A percentile compares a stretch with the other conserved stretches of the same genome.
Evolutionary conservation across 2,113 vertebrate genomes (phyloP).

Genomic region (Paracanthobrama guichenoti): DNA sequence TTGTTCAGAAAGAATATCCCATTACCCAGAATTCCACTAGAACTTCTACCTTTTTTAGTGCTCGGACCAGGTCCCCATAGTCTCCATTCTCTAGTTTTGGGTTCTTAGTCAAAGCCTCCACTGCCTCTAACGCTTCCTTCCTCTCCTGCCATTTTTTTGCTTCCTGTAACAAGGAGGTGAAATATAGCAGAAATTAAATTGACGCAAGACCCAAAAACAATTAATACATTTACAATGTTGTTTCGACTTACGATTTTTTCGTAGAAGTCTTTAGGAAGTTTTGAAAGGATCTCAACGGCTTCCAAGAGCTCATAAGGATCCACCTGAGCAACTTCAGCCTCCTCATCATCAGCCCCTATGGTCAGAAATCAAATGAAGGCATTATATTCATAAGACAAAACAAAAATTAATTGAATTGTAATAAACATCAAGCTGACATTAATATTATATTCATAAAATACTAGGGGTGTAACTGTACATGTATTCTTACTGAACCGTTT

Average conservation of each 20-base stretch:
- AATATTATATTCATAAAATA: too few species aligned
- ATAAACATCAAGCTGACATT: too few species aligned
- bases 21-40: not conserved
- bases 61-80: conserved; percentile 92
- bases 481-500: too few species aligned
- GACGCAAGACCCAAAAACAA: not conserved
- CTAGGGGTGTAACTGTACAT: too few species aligned
- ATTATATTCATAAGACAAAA: too few species aligned
- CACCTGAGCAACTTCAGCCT: conserved; percentile 77
- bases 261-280: conserved; percentile 98
- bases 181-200: not conserved
- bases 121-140: conserved; percentile 92
- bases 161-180: conserved; percentile 77
- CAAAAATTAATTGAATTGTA: too few species aligned
- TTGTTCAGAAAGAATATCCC: not conserved
- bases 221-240: too few species aligned
- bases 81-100: conserved; percentile 94
- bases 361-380: not conserved
- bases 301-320: conserved; percentile 96
- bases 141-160: conserved; percentile 99
- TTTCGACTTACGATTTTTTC: conserved; percentile 91
- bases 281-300: conserved; percentile 93
- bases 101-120: conserved; percentile 89
- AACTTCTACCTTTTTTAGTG: conserved; percentile 87
- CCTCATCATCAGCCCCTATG: conserved; percentile 83